Conservation (phyloP, 2,888 invertebrate genomes). For the Melolontha melolontha region DNA sequence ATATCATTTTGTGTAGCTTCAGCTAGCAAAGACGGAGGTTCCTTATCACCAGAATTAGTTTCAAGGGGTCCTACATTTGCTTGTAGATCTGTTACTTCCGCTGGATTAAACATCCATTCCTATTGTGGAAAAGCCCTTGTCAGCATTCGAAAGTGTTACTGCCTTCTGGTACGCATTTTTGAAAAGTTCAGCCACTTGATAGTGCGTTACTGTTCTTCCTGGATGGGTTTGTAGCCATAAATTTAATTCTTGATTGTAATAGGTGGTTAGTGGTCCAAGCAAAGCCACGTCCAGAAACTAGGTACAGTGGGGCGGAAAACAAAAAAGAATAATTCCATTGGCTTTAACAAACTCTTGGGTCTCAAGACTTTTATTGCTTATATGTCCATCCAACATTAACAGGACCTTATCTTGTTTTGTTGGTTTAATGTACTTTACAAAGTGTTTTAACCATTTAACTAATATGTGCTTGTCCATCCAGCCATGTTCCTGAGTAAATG, state of each 20-base stretch:
- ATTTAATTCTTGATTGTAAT: conserved; percentile 53
- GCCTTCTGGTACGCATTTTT: conserved; percentile 53
- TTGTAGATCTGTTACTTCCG: conserved; percentile 1
- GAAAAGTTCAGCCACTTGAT: conserved; percentile 53
- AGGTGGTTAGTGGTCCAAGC: conserved; percentile 54
- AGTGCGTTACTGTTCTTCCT: conserved; percentile 54
- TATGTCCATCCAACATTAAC: conserved; percentile 50
- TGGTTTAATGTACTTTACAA: conserved; percentile 28
- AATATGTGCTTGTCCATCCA: conserved; percentile 30
- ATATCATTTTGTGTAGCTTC: neutral
- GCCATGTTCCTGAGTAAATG: conserved; percentile 24
- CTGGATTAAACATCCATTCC: conserved; percentile 44
- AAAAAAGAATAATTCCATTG: conserved; percentile 56
- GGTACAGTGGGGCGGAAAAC: conserved; percentile 58
- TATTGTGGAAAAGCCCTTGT: conserved; percentile 51
- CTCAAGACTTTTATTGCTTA: conserved; percentile 43
- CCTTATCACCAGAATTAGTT: neutral
- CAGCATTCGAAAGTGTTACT: conserved; percentile 51
- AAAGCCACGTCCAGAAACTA: conserved; percentile 55
- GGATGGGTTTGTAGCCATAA: conserved; percentile 54
- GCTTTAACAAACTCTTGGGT: conserved; percentile 47
- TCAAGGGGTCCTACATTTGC: neutral
- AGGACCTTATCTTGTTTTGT: conserved; percentile 24
- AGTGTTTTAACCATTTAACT: conserved; percentile 29
- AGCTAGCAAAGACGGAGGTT: neutral